phyloP scores from a whole-genome alignment of 2,888 invertebrate genomes.

The Endotricha flammealis region DNA sequence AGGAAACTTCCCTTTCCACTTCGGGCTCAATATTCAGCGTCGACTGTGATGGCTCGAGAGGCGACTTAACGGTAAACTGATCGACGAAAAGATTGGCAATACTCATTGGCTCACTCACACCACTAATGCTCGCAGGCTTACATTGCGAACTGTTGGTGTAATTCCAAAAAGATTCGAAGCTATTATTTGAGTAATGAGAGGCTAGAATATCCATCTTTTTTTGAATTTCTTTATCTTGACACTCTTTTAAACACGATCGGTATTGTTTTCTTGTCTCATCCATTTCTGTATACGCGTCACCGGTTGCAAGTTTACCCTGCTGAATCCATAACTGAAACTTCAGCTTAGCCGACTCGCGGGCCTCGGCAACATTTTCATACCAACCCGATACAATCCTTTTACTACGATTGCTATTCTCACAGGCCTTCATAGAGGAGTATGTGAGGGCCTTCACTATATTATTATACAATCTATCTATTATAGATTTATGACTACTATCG shows the following conservation, averaged over 20 bases:
- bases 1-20: not conserved
- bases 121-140: constrained; percentile 1
- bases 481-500: not conserved
- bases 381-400: constrained; percentile 1
- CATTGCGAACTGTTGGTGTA: not conserved
- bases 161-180: constrained; percentile 3
- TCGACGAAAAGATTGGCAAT: constrained; percentile 5
- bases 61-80: too few species aligned
- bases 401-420: not conserved
- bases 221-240: constrained; percentile 4
- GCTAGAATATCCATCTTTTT: constrained; percentile 8
- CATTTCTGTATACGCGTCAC: not conserved
- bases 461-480: not conserved
- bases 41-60: not conserved
- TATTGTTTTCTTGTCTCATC: not conserved
- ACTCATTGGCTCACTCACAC: not conserved
- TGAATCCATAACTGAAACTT: constrained; percentile 4
- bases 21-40: not conserved
- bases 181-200: not conserved
- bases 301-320: constrained; percentile 2
- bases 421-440: not conserved
- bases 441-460: not conserved
- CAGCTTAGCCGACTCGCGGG: constrained; percentile 2
- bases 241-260: constrained; percentile 2
- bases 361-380: constrained; percentile 9